phyloP scores from a whole-genome alignment of 2,797 vertebrate genomes.

The Pseudochromis fuscus region DNA sequence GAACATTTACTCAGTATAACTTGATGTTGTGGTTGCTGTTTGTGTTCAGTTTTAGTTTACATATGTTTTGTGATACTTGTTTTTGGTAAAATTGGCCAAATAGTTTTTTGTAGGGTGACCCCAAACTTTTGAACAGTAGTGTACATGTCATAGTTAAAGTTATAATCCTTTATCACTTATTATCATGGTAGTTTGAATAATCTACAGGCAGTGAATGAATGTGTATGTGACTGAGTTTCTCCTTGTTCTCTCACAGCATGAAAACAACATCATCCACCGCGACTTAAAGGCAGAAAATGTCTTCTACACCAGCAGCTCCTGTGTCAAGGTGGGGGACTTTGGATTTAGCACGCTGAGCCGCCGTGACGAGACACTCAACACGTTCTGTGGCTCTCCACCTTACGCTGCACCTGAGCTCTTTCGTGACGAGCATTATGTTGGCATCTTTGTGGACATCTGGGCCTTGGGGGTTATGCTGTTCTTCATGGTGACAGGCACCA shows the following conservation, averaged over 20 bases:
- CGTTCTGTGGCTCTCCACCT: constrained; percentile 97
- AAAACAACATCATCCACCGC: constrained; percentile 95
- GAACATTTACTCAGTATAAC: too few relatives aligned
- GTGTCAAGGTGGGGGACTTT: constrained; percentile 97
- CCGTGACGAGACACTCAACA: constrained; percentile 93
- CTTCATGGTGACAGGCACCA: constrained; percentile 93
- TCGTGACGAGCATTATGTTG: constrained; percentile 92
- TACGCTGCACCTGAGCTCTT: constrained; percentile 97
- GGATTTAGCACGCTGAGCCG: constrained; percentile 95
- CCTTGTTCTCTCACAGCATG: constrained; percentile 86
- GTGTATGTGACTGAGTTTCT: constrained; percentile 7
- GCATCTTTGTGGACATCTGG: constrained; percentile 94
- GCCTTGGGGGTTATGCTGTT: constrained; percentile 95
- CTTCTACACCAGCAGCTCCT: constrained; percentile 93
- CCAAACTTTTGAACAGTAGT: too few relatives aligned
- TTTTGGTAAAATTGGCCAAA: too few relatives aligned
- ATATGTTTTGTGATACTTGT: too few relatives aligned
- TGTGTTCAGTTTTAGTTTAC: too few relatives aligned
- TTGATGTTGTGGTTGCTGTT: too few relatives aligned
- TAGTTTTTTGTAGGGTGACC: too few relatives aligned
- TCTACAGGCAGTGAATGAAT: not conserved
- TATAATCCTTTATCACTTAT: too few relatives aligned
- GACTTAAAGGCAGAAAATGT: constrained; percentile 98
- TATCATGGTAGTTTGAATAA: not conserved
- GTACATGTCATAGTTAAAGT: not conserved